These are phyloP conservation scores for Poecile montanus DNA, from an alignment of 2,797 vertebrate genomes.

Conservation along the genomic window DNA sequence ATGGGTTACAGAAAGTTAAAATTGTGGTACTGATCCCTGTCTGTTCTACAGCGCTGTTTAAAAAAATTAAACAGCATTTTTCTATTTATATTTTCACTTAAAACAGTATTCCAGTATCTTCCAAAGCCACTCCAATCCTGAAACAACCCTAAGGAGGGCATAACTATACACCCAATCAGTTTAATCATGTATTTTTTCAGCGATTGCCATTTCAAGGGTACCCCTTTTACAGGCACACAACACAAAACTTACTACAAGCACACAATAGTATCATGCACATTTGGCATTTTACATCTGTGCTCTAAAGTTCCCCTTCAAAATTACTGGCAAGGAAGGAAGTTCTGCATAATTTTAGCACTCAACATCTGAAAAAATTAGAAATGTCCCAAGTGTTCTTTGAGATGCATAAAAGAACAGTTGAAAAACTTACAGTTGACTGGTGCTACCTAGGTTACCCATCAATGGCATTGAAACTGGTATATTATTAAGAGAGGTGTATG, in stretches of 20 bases:
- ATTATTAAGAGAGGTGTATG: constrained; percentile 79
- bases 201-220: not conserved
- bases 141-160: not conserved
- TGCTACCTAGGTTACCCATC: constrained; percentile 80
- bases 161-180: not conserved
- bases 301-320: constrained; percentile 44
- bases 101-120: not conserved
- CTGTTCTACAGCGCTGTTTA: not conserved
- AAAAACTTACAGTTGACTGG: constrained; percentile 76
- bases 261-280: not conserved
- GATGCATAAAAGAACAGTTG: constrained; percentile 66
- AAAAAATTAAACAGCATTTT: not conserved
- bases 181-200: not conserved
- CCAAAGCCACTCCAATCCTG: not conserved
- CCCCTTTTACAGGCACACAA: not conserved
- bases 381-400: constrained; percentile 56
- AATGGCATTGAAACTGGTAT: constrained; percentile 73
- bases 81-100: not conserved
- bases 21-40: not conserved
- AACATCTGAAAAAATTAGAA: constrained; percentile 59
- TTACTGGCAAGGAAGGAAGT: constrained; percentile 39
- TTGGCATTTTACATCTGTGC: not conserved
- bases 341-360: constrained; percentile 28
- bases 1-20: not conserved
- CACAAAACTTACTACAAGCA: not conserved